Evolutionary conservation across 2,797 vertebrate genomes (phyloP).

Genomic region (Schizothorax lantsangensis): DNA sequence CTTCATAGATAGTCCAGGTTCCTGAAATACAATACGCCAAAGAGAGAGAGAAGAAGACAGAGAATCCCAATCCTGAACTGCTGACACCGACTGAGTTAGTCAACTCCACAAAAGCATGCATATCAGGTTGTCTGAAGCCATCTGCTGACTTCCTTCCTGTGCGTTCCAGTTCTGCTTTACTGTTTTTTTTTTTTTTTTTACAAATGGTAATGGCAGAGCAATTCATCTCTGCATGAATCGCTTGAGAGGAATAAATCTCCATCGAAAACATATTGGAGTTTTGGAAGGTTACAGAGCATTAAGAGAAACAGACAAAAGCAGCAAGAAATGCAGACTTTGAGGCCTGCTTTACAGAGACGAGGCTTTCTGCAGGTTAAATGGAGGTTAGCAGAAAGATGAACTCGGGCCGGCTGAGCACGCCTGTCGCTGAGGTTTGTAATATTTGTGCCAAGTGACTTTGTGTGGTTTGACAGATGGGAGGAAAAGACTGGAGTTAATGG

Average conservation of each 20-base stretch:
- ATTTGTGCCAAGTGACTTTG: constrained; percentile 59
- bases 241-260: constrained; percentile 15
- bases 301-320: background rate
- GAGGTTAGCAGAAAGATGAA: constrained; percentile 51
- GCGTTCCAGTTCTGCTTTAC: constrained; percentile 1
- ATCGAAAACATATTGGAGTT: constrained; percentile 4
- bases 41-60: constrained; percentile 8
- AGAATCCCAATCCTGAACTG: background rate
- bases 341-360: constrained; percentile 32
- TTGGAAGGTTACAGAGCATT: background rate
- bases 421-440: constrained; percentile 46
- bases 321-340: background rate
- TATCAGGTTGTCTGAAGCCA: constrained; percentile 27
- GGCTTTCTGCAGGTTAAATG: constrained; percentile 56
- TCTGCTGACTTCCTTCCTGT: constrained; percentile 17
- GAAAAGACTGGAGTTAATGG: constrained; percentile 57
- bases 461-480: constrained; percentile 59
- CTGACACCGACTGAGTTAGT: constrained; percentile 41
- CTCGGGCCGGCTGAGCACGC: constrained; percentile 11
- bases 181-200: background rate
- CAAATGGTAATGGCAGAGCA: background rate
- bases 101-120: constrained; percentile 18
- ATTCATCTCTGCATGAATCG: constrained; percentile 17
- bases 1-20: constrained; percentile 21
- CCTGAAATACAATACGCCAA: constrained; percentile 45